Evolutionary conservation across 2,113 vertebrate species (phyloP), one percentile per base, ranked within the genome.

Genomic region (Microtus pennsylvanicus): DNA sequence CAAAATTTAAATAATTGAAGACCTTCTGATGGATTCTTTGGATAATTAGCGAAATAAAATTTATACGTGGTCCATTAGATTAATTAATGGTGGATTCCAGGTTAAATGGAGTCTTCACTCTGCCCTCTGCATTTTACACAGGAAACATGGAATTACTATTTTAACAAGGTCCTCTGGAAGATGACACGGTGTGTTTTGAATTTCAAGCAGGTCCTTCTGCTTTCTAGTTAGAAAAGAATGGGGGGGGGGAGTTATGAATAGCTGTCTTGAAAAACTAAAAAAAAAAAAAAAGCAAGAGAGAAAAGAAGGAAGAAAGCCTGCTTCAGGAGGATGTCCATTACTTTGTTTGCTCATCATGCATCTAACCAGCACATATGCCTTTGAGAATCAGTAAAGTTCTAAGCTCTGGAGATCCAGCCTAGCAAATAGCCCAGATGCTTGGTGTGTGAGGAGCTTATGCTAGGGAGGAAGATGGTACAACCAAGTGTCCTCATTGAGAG

Each of bases 51-150:
- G 33, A 94, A 78, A 38, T 42, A 55, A n/a, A 72, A 45, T n/a
- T 65, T 58, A 33, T n/a, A 47, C 67, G 30, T 86, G 33, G 47
- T 85, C 65, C 50, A 58, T 72, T 45, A 94, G 69, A 89, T 63
- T 72, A 96, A 89, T 72, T 75, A 75, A 67, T 26, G 16, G 77
- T 87, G 33, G 21, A 45, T 55, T 75, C 16, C 50, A 90, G 69
- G n/a, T 67, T 81, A 91, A 81, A 94, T 4, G 4, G n/a, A 65
- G 1, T 58, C 47, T 92, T 52, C 63, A 78, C 10, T n/a, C 82
- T 10, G 3, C 17, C 70, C 47, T 47, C 42, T 50, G 28, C 5
- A n/a, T 75, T 70, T 86, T 67, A 45, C 45, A 81, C 52, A 75
- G 74, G 22, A 72, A 70, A 93, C 52, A 78, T 0, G 1, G 52